Base-by-base conservation (phyloP, 2,797 vertebrate genomes). In the Nasua narica region DNA sequence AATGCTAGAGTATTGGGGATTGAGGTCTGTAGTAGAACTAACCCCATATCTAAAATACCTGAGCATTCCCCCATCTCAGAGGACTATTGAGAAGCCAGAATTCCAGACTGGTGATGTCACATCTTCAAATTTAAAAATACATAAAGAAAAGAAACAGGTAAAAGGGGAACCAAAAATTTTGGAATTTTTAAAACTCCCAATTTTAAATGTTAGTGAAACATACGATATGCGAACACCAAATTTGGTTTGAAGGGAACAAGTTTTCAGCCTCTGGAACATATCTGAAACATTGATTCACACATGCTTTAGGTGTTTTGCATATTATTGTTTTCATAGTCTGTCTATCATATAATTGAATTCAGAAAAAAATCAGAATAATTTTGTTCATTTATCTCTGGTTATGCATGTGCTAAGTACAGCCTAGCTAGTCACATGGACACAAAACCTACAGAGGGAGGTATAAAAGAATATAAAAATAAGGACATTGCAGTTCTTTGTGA, bases 161-260 rank as follows among this genome's bases (percentile, higher is more conserved):
- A 35, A 58, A 35, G 10, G 54, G 27, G 3, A 56, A 32, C 2
- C 15, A 74, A 23, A 65, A 35, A 67, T 43, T 83, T 29, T 56
- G 1, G 8, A 60, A 69, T 56, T 92, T 70, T 58, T 3, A 78
- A 60, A 62, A 81, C 4, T 43, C 25, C 6, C 14, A 1, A 46
- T 62, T 95, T 46, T 86, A 82, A 78, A 48, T 89, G 5, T 86
- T 91, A 74, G 23, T 89, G 70, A 92, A 87, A 74, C 14, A 19
- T 13, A 60, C 77, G 7, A 11, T 69, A 40, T 16, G 2, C 4
- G 12, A 60, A 54, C 1, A 86, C 7, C 13, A 86, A 88, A 85
- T 85, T 58, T 7, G 11, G 8, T 40, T 65, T 77, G 21, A 92
- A 60, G 43, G 14, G 25, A 92, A 72, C 27, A 92, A 37, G 0